A percentile compares a stretch with the other conserved stretches of the same genome.
phyloP scores from a whole-genome alignment of 1,140 invertebrate genomes.

The Procambarus clarkii region DNA sequence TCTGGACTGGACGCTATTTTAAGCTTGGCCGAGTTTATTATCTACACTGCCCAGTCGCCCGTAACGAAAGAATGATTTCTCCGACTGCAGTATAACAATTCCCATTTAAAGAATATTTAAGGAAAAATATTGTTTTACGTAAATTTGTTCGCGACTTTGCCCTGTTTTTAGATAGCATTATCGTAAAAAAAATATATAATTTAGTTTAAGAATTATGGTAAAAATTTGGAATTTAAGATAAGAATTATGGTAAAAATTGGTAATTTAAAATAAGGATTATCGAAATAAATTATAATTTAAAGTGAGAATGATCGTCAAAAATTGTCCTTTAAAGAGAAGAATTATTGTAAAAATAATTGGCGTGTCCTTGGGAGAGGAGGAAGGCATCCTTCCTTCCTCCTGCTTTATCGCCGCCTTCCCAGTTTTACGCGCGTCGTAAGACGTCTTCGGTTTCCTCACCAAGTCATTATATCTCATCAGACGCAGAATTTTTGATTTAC shows the following conservation, averaged over 20 bases:
- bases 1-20: conserved; percentile 39
- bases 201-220: no score
- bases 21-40: conserved; percentile 47
- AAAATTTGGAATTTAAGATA: no score
- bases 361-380: no score
- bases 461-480: conserved; percentile 43
- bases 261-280: no score
- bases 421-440: conserved; percentile 42
- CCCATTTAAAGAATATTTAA: conserved; percentile 2
- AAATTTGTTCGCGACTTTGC: background rate
- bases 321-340: no score
- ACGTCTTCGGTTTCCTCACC: conserved; percentile 26
- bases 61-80: conserved; percentile 13
- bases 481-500: conserved; percentile 51
- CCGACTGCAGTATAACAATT: background rate
- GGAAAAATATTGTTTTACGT: conserved; percentile 16
- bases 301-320: background rate
- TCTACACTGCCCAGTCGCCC: conserved; percentile 23
- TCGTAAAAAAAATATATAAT: background rate
- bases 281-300: no score
- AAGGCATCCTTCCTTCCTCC: background rate
- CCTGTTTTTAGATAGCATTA: background rate
- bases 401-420: background rate
- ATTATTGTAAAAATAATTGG: no score
- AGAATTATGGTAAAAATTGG: no score